phyloP scores from a whole-genome alignment of 1,140 invertebrate species.

The Drosophila pandora region DNA sequence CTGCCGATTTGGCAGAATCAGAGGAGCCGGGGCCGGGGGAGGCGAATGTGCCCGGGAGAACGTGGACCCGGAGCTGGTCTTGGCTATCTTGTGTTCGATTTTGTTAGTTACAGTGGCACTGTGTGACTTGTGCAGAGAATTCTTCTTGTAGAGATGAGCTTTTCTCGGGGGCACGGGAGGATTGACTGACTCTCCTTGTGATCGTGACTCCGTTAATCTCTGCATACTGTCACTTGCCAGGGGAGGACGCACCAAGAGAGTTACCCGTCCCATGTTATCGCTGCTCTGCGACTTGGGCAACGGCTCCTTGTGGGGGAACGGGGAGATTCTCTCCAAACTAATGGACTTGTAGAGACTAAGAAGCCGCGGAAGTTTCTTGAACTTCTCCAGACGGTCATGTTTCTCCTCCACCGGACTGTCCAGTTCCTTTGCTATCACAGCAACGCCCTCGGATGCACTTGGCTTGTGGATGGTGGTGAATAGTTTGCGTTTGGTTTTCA shows the following conservation, averaged over 20 bases:
- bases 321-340: constrained; percentile 48
- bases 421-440: constrained; percentile 65
- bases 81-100: constrained; percentile 78
- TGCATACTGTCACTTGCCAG: constrained; percentile 74
- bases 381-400: neutral
- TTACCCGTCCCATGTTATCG: constrained; percentile 30
- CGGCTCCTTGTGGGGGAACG: constrained; percentile 34
- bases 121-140: constrained; percentile 66
- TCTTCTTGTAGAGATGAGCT: constrained; percentile 70
- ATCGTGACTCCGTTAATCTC: constrained; percentile 41
- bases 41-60: constrained; percentile 41
- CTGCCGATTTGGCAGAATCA: constrained; percentile 56
- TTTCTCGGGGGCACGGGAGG: constrained; percentile 56
- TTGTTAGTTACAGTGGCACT: constrained; percentile 65
- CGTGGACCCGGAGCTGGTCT: constrained; percentile 67
- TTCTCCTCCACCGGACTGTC: constrained; percentile 60
- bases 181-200: constrained; percentile 7
- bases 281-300: constrained; percentile 55
- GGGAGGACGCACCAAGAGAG: constrained; percentile 44
- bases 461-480: constrained; percentile 87
- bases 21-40: neutral
- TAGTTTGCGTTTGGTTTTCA: constrained; percentile 90
- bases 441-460: constrained; percentile 62
- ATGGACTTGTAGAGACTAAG: constrained; percentile 60
- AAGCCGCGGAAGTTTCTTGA: constrained; percentile 16